Evolutionary conservation across 2,113 vertebrate genomes (phyloP), one percentile per base, ranked within the genome.

Genomic region (Tachuris rubrigastra): DNA sequence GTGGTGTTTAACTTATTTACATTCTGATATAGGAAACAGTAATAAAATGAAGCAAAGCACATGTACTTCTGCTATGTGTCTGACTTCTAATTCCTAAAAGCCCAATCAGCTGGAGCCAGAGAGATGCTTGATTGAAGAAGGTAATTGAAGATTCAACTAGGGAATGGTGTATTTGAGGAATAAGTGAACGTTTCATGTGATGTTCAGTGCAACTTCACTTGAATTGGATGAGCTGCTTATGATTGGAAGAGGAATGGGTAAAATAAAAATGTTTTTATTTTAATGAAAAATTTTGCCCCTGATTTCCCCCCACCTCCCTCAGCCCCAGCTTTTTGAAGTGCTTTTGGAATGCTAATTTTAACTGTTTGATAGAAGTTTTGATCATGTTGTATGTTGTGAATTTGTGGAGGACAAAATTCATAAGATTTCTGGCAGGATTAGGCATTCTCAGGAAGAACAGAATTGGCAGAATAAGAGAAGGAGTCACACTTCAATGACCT

Each of bases 261-360:
- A 86, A 84, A 66, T 47, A 37, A 66, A 79, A 56, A 47, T 5
- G 1, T 63, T 49, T 63, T 23, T n/a, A 24, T 68, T 79, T 55
- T 35, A 8, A 31, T 37, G 23, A 79, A 86, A 44, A 84, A 17
- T 8, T 62, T 53, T 73, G 30, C 0, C 0, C 10, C 5, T 80
- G 16, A 35, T 63, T 56, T 3, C 2, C 2, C 3, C 4, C 4
- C 22, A 46, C 15, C 2, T 25, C 4, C 5, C 6, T 42, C 6
- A 30, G 6, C 5, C 16, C 8, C 20, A 21, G 19, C 13, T 52
- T 67, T 59, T 52, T 28, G 23, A 9, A n/a, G 16, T 31, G 19
- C 24, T 50, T 79, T 83, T 65, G 50, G 22, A 80, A 62, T 41
- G 53, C 3, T 24, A 25, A 9, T 33, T 56, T 12, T 47, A 77